These are phyloP conservation scores for Haliaeetus leucogaster DNA, from an alignment of 2,113 vertebrate genomes.

Conservation along the genomic window DNA sequence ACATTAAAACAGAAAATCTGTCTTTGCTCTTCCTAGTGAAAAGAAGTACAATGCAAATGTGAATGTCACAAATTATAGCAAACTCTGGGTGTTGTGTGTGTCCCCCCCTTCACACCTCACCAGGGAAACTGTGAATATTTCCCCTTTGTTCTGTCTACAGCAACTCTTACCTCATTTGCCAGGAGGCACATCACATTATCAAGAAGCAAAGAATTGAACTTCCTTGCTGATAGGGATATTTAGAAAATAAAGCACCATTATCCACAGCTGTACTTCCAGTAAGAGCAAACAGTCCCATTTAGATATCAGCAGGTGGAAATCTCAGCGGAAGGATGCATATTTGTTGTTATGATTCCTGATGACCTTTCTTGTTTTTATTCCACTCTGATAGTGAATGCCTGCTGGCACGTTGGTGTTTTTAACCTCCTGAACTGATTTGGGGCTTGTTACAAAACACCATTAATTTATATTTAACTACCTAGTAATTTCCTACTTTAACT, in stretches of 20 bases:
- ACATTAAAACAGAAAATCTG: background rate
- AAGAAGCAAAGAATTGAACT: background rate
- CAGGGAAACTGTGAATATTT: background rate
- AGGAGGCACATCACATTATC: background rate
- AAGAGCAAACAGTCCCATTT: conserved; percentile 6
- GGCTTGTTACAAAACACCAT: conserved; percentile 17
- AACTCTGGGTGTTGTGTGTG: background rate
- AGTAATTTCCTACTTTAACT: conserved; percentile 36
- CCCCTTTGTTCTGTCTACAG: background rate
- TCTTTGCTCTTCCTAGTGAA: background rate
- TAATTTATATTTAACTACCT: conserved; percentile 52
- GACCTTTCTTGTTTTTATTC: background rate
- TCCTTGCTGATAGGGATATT: conserved; percentile 25
- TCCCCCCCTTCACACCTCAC: accelerated
- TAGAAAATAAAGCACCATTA: conserved; percentile 14
- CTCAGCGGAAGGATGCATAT: background rate
- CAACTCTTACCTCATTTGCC: background rate
- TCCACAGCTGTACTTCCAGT: conserved; percentile 21
- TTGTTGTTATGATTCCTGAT: background rate
- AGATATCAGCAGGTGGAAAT: conserved; percentile 24
- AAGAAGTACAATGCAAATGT: background rate
- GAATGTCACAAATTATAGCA: background rate
- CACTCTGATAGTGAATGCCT: background rate
- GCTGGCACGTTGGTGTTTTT: background rate
- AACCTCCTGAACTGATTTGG: background rate